Percentiles rank a stretch among this genome's conserved stretches.
Evolutionary conservation across 2,797 vertebrate genomes (phyloP).

Genomic region (Streptopelia turtur): DNA sequence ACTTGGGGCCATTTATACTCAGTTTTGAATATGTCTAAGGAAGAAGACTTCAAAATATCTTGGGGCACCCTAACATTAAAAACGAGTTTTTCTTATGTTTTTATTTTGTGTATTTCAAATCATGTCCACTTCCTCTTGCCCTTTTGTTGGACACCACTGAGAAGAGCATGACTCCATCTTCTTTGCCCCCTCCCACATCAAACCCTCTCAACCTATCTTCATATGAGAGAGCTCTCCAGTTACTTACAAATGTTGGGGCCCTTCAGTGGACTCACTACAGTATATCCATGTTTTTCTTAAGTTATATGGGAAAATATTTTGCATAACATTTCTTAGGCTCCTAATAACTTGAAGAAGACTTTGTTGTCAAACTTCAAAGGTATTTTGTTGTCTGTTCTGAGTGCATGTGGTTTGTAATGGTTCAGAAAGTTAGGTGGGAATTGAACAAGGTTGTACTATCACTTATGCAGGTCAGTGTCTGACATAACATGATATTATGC

Average conservation of each 20-base stretch:
- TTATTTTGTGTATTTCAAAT: background rate
- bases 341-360: background rate
- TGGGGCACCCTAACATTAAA: background rate
- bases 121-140: background rate
- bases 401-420: background rate
- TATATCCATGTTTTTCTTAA: background rate
- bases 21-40: background rate
- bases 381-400: background rate
- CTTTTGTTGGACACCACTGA: background rate
- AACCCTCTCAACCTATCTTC: background rate
- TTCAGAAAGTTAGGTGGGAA: background rate
- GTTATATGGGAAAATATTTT: background rate
- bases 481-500: background rate
- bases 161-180: background rate
- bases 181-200: background rate
- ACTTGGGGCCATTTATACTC: background rate
- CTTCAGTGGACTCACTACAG: background rate
- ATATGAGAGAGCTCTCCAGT: background rate
- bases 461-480: background rate
- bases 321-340: background rate
- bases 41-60: background rate
- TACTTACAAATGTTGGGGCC: background rate
- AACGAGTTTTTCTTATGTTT: background rate
- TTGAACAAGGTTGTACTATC: background rate
- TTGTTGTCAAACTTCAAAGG: background rate